Conservation (phyloP, 2,888 invertebrate species). For the Cerceris rybyensis region DNA sequence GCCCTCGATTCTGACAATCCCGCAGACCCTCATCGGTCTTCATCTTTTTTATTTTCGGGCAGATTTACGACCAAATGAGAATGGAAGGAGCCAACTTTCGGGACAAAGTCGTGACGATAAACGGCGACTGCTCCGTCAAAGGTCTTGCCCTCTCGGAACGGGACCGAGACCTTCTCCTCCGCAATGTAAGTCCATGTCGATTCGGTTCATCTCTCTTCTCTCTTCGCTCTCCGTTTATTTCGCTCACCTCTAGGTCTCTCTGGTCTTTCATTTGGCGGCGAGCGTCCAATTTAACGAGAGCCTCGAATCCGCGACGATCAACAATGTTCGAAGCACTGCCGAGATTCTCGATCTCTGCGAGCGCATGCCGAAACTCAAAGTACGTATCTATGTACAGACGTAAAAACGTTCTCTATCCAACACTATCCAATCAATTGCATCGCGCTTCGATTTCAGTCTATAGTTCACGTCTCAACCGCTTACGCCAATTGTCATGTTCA, state of each 20-base stretch:
- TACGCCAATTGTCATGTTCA: conserved; percentile 82
- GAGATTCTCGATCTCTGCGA: conserved; percentile 86
- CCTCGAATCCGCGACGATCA: conserved; percentile 86
- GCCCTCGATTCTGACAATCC: neutral
- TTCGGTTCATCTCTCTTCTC: neutral
- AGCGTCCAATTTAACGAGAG: conserved; percentile 90
- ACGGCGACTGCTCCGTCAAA: conserved; percentile 84
- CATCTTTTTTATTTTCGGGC: neutral
- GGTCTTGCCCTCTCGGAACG: conserved; percentile 83
- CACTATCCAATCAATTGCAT: too few species aligned
- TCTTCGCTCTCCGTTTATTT: neutral
- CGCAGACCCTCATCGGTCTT: neutral
- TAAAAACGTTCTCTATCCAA: neutral
- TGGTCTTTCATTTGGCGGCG: conserved; percentile 90
- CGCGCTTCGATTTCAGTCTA: conserved; percentile 68
- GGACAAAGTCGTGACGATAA: conserved; percentile 84
- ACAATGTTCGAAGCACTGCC: conserved; percentile 87
- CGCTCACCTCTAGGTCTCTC: conserved; percentile 66
- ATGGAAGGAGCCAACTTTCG: conserved; percentile 83
- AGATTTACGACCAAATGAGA: conserved; percentile 83
- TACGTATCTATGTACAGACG: conserved; percentile 71
- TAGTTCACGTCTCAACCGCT: conserved; percentile 81
- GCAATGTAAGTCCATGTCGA: conserved; percentile 83
- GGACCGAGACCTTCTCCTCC: conserved; percentile 82
- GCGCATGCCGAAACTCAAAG: conserved; percentile 86